A percentile compares a stretch with the other conserved stretches of the same genome.
These are phyloP conservation scores for Drosophila varians DNA, from an alignment of 1,140 invertebrate species.

Conservation along the genomic window DNA sequence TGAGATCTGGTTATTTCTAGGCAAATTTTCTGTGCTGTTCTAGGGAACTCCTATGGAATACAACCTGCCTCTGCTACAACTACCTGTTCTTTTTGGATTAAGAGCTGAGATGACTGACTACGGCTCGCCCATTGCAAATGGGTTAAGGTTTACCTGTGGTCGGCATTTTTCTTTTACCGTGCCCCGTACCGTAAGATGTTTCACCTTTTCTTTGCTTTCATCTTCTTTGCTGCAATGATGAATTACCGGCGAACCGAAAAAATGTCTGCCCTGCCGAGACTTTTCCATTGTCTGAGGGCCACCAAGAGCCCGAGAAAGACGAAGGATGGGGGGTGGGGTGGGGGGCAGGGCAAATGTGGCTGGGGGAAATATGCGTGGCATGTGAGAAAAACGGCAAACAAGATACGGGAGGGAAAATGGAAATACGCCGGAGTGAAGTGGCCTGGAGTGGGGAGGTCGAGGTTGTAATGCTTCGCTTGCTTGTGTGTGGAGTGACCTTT, in stretches of 20 bases:
- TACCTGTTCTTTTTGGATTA: constrained; percentile 47
- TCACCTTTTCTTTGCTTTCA: constrained; percentile 41
- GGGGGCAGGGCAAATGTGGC: background rate
- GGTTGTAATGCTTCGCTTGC: constrained; percentile 52
- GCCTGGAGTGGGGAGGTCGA: constrained; percentile 23
- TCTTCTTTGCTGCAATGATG: constrained; percentile 54
- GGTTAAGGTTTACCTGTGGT: constrained; percentile 60
- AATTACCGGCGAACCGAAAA: constrained; percentile 61
- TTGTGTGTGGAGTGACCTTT: constrained; percentile 60
- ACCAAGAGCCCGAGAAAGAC: background rate
- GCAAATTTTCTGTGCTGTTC: constrained; percentile 10
- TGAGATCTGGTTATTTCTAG: constrained; percentile 7
- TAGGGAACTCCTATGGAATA: constrained; percentile 36
- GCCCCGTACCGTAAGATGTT: constrained; percentile 17
- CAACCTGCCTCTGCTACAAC: background rate
- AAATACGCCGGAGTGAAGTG: constrained; percentile 10
- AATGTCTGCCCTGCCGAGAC: constrained; percentile 36
- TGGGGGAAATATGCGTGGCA: constrained; percentile 67
- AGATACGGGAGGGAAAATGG: constrained; percentile 38
- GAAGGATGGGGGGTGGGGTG: background rate
- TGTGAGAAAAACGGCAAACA: constrained; percentile 71
- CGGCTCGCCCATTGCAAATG: constrained; percentile 36
- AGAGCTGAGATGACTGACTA: background rate
- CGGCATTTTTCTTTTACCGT: constrained; percentile 31
- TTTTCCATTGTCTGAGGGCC: constrained; percentile 49